These are phyloP conservation scores for Argyresthia albistria DNA, from an alignment of 2,888 invertebrate genomes.

Conservation along the genomic window DNA sequence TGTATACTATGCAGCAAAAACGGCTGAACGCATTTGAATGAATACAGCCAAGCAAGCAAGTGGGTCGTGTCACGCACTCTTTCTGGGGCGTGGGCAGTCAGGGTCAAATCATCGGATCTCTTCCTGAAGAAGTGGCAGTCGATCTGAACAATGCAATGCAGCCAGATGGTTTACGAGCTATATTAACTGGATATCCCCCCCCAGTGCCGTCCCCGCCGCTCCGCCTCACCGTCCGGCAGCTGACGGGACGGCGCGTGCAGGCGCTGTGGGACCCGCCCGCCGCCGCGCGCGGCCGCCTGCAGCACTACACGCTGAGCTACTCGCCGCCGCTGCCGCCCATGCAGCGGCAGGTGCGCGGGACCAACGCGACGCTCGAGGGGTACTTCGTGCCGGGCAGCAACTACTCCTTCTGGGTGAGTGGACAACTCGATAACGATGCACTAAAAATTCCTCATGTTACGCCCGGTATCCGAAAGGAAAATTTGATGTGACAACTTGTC, in stretches of 20 bases:
- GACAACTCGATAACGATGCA: too few relatives aligned
- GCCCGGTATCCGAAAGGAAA: too few relatives aligned
- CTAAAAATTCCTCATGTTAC: too few relatives aligned
- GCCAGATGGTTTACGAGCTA: neutral
- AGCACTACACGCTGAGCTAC: slow-evolving; percentile 75
- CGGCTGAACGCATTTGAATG: too few relatives aligned
- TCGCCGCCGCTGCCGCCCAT: slow-evolving; percentile 77
- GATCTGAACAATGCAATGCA: too few relatives aligned
- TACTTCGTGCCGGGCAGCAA: slow-evolving; percentile 66
- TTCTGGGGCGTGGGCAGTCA: too few relatives aligned
- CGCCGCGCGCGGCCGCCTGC: slow-evolving; percentile 74
- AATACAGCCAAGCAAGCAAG: too few relatives aligned
- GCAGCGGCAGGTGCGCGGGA: slow-evolving; percentile 44
- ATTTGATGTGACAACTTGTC: too few relatives aligned
- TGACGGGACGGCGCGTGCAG: slow-evolving; percentile 74
- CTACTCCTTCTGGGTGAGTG: slow-evolving; percentile 82
- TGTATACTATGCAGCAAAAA: too few relatives aligned
- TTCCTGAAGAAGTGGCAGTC: too few relatives aligned
- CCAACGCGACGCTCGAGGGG: slow-evolving; percentile 68
- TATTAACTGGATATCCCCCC: neutral
- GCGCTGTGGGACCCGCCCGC: slow-evolving; percentile 80
- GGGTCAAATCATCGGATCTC: too few relatives aligned
- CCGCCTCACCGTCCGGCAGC: slow-evolving; percentile 75
- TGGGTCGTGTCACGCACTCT: too few relatives aligned
- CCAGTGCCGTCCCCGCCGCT: slow-evolving; percentile 79